Conservation (phyloP, 2,797 vertebrate species). For the Varecia variegata region DNA sequence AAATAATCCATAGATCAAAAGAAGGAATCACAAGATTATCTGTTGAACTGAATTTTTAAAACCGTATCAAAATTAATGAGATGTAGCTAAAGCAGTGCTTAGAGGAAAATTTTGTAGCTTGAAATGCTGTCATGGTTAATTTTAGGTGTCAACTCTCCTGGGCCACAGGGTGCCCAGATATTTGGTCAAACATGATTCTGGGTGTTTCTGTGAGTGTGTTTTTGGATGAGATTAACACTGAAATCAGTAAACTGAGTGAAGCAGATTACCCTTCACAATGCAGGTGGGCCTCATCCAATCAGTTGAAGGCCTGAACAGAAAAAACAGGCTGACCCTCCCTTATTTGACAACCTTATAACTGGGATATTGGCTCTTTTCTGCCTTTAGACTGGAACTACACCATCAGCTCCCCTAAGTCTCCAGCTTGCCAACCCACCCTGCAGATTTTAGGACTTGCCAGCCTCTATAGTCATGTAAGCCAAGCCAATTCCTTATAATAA, state of each 20-base stretch:
- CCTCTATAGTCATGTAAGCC: background rate
- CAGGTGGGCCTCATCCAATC: background rate
- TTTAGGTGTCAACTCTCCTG: background rate
- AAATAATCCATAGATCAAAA: slow-evolving; percentile 18
- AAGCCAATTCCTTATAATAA: background rate
- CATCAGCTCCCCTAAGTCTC: background rate
- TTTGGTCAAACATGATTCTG: background rate
- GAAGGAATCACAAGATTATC: background rate
- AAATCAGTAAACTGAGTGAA: background rate
- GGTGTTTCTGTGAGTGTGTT: background rate
- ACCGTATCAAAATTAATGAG: background rate
- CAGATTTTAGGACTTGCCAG: background rate
- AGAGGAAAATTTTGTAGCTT: background rate
- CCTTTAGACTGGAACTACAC: background rate
- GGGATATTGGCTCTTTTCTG: background rate
- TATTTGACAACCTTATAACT: background rate
- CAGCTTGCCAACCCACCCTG: background rate
- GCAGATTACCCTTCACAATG: background rate
- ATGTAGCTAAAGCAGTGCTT: background rate
- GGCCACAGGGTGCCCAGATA: background rate
- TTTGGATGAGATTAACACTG: background rate
- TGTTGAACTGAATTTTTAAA: background rate
- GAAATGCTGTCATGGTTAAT: background rate
- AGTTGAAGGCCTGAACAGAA: background rate
- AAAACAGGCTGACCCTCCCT: background rate